phyloP scores from a whole-genome alignment of 2,888 invertebrate genomes.

The Agonopterix alstromeriana region DNA sequence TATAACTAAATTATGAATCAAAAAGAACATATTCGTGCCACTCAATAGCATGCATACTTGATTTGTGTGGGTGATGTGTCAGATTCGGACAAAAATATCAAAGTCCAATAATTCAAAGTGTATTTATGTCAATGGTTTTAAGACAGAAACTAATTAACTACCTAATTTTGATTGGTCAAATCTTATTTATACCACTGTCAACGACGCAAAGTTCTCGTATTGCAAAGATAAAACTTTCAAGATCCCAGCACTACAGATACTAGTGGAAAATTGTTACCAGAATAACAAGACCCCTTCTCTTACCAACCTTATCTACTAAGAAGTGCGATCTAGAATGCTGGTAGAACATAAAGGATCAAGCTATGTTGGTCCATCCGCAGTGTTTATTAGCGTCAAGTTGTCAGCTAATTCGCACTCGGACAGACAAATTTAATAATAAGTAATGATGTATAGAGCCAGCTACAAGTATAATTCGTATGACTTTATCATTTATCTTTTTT shows the following conservation, averaged over 20 bases:
- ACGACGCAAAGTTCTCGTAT: constrained; percentile 3
- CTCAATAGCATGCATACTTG: no score
- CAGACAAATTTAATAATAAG: constrained; percentile 58
- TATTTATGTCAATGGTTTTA: no score
- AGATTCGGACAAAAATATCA: no score
- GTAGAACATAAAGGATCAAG: constrained; percentile 17
- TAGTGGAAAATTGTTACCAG: constrained; percentile 35
- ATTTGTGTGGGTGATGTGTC: no score
- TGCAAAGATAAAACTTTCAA: constrained; percentile 33
- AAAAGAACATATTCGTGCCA: no score
- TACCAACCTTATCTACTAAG: constrained; percentile 7
- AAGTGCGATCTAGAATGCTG: constrained; percentile 10
- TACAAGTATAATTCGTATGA: not conserved
- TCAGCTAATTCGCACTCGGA: constrained; percentile 50
- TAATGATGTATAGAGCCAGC: constrained; percentile 29
- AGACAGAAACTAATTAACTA: no score
- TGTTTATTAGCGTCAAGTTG: constrained; percentile 57
- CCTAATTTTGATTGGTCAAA: not conserved
- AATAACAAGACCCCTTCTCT: constrained; percentile 19
- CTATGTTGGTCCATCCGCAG: constrained; percentile 25
- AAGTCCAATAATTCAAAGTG: no score
- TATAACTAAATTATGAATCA: no score
- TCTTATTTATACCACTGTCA: not conserved
- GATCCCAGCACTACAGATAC: constrained; percentile 31
- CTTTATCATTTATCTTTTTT: no score